Evolutionary conservation across 2,888 invertebrate genomes (phyloP).

Genomic region (Oasisia sp.): DNA sequence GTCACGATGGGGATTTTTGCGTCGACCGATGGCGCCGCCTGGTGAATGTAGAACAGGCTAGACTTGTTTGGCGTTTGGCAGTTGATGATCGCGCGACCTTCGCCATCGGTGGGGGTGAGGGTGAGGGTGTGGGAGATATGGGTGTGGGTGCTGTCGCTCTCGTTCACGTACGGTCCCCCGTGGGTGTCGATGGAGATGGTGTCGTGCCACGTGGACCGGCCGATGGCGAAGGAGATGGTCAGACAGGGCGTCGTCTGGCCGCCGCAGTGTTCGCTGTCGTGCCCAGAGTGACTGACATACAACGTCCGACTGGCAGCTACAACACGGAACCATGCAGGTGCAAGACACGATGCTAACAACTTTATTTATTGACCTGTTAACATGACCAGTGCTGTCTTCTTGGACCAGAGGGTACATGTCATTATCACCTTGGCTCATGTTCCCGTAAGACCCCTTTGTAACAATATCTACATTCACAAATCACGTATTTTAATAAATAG

Average conservation of each 20-base stretch:
- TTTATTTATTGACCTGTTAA: not conserved
- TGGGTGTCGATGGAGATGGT: slow-evolving; percentile 20
- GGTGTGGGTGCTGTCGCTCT: not conserved
- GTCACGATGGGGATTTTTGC: not conserved
- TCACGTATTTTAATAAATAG: too few relatives aligned
- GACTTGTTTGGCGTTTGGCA: not conserved
- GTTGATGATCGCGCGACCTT: not conserved
- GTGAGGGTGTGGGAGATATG: slow-evolving; percentile 21
- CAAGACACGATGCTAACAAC: not conserved
- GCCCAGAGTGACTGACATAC: slow-evolving; percentile 24
- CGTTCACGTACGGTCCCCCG: not conserved
- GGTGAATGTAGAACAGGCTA: slow-evolving; percentile 22
- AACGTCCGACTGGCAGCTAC: not conserved
- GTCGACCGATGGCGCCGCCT: not conserved
- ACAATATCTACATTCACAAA: too few relatives aligned
- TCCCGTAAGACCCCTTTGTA: too few relatives aligned
- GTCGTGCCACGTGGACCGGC: slow-evolving; percentile 17
- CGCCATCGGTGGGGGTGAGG: not conserved
- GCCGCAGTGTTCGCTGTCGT: slow-evolving; percentile 24
- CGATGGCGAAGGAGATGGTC: slow-evolving; percentile 21
- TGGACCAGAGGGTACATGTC: too few relatives aligned
- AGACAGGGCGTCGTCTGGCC: not conserved
- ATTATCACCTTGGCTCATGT: too few relatives aligned
- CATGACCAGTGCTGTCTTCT: too few relatives aligned
- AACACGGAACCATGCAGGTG: not conserved